Evolutionary conservation across 1,140 invertebrate species (phyloP).

Genomic region (Drosophila murphyi): DNA sequence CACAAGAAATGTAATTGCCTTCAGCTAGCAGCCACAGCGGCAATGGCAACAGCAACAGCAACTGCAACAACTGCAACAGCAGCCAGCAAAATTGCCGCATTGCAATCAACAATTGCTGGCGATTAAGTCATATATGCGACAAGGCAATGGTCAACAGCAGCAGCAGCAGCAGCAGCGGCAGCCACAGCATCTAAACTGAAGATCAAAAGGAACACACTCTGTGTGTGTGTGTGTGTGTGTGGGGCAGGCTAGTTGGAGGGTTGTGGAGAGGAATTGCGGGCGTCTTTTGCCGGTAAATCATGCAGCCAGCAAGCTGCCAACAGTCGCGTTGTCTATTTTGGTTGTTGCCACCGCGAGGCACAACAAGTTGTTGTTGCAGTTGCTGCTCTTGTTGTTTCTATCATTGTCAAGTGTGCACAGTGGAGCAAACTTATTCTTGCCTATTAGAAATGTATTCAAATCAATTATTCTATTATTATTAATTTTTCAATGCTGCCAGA

Average conservation of each 20-base stretch:
- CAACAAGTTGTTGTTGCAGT: constrained; percentile 31
- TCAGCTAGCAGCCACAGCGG: constrained; percentile 40
- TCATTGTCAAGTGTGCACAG: constrained; percentile 27
- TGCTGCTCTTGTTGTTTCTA: constrained; percentile 11
- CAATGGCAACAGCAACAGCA: neutral
- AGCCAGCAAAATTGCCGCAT: constrained; percentile 48
- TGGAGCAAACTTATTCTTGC: constrained; percentile 2
- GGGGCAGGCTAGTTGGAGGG: too few species aligned
- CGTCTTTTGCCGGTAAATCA: constrained; percentile 19
- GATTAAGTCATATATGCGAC: constrained; percentile 73
- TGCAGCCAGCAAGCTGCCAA: neutral
- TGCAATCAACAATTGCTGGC: constrained; percentile 68
- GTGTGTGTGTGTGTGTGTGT: neutral
- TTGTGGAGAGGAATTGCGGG: neutral
- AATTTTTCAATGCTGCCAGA: too few species aligned
- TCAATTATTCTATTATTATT: too few species aligned
- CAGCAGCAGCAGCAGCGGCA: neutral
- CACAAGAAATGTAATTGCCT: constrained; percentile 73
- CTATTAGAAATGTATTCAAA: neutral
- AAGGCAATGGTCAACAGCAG: constrained; percentile 33
- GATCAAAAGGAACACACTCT: constrained; percentile 3
- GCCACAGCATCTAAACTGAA: neutral
- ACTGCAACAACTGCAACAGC: constrained; percentile 19
- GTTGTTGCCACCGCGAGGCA: constrained; percentile 21
- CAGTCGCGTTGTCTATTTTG: constrained; percentile 52